Evolutionary conservation across 2,113 vertebrate species (phyloP).

Genomic region (Hemicordylus capensis): DNA sequence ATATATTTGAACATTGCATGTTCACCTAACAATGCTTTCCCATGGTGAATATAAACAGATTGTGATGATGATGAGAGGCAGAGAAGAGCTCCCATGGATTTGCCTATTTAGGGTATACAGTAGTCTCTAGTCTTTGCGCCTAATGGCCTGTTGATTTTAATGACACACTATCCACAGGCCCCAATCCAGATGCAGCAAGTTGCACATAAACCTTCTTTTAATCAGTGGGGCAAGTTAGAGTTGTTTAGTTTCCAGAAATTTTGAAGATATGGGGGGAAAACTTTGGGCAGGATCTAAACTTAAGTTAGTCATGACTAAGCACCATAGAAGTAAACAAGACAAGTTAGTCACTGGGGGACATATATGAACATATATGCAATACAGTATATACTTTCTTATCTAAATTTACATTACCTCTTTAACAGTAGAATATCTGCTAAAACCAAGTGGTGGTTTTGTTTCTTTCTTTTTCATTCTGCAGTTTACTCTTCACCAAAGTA

Average conservation of each 20-base stretch:
- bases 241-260: neutral
- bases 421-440: no score
- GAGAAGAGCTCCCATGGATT: constrained; percentile 1
- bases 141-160: neutral
- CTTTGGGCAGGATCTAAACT: no score
- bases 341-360: no score
- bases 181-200: neutral
- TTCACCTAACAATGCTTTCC: constrained; percentile 16
- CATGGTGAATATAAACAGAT: constrained; percentile 9
- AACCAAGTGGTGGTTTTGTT: neutral
- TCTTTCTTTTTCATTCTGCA: constrained; percentile 59
- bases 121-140: neutral
- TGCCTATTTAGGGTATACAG: constrained; percentile 16
- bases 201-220: neutral
- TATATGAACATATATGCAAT: no score
- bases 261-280: neutral
- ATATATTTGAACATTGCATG: neutral
- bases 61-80: neutral
- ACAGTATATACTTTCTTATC: no score
- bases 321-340: no score
- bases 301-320: no score
- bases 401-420: no score
- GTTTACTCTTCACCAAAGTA: constrained; percentile 94
- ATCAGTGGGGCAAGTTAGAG: neutral
- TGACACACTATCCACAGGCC: constrained; percentile 2